Evolutionary conservation across 2,888 invertebrate species (phyloP), one percentile per base, ranked within the genome.

Genomic region (Conchocele bisecta): DNA sequence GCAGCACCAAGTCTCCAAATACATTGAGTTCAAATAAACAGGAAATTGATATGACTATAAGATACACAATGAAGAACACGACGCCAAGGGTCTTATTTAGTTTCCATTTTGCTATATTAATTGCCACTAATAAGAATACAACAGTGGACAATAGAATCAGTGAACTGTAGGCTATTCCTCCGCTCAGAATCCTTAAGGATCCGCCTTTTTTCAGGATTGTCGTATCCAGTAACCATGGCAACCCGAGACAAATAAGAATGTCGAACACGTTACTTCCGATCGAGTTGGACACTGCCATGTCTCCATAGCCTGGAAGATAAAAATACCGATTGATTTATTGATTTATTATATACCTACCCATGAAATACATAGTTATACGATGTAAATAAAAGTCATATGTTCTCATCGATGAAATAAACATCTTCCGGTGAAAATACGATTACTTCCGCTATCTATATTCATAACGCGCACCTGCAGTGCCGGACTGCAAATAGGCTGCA

Each of bases 1-100:
- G 63, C 13, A 56, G 48, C 13, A 72, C 66, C 85, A 97, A 96
- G 86, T 94, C 94, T 93, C 96, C 97, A 94, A 97, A 97, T 79
- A 96, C 96, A 78, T 95, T 95, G 89, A 95, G 93, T 91, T 97
- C 97, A 58, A 95, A 94, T 26, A 96, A 91, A 71, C 96, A 94
- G 4, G 97, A 95, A 58, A 96, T 92, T 0, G 94, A 93, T 4
- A 97, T 94, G 83, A 96, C 96, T 4, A 94, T 86, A 0, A 92
- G 79, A 86, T 97, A 97, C 9, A 95, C 92, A 0, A 92, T 37
- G 1, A 95, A 87, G 20, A 96, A 93, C 0, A 94, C 92, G 0
- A 92, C 73, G 13, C 97, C 97, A 4, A 95, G 93, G 53, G 92
- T 92, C 87, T 93, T 94, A 76, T 94, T 94, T 31, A 97, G 91